Conservation (phyloP, 2,113 vertebrate genomes). For the Larimichthys polyactis region DNA sequence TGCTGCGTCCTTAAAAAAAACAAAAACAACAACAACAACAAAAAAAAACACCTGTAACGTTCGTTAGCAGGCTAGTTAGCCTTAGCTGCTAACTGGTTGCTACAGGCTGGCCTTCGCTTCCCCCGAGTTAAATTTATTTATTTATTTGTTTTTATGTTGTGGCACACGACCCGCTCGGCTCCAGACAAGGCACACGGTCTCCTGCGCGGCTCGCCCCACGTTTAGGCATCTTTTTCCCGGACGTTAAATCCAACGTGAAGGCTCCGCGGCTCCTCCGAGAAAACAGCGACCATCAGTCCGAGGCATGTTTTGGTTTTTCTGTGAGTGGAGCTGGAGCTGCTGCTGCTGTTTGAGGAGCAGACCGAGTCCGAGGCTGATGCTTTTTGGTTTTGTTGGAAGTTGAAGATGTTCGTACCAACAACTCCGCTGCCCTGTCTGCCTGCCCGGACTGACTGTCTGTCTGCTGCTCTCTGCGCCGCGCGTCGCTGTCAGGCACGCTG, state of each 20-base stretch:
- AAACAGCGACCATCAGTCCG: slow-evolving; percentile 31
- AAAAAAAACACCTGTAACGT: slow-evolving; percentile 71
- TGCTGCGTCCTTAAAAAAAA: slow-evolving; percentile 17
- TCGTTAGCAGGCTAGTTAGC: slow-evolving; percentile 68
- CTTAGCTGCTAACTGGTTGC: slow-evolving; percentile 61
- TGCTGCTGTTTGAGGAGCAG: slow-evolving; percentile 23
- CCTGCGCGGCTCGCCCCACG: slow-evolving; percentile 62
- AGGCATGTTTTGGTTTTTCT: slow-evolving; percentile 39
- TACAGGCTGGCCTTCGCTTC: slow-evolving; percentile 79
- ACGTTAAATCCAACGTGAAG: slow-evolving; percentile 50
- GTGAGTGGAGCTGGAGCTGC: slow-evolving; percentile 25
- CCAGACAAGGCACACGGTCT: slow-evolving; percentile 80
- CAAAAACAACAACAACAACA: no score
- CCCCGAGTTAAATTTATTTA: slow-evolving; percentile 2
- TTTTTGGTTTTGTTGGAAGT: slow-evolving; percentile 68
- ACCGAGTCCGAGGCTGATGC: slow-evolving; percentile 12
- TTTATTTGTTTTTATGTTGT: slow-evolving; percentile 58
- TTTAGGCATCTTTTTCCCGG: slow-evolving; percentile 72
- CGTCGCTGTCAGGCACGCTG: slow-evolving; percentile 62
- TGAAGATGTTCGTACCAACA: slow-evolving; percentile 76
- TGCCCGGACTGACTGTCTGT: neutral
- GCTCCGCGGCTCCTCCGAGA: neutral
- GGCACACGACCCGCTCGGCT: slow-evolving; percentile 78
- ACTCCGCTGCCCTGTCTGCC: slow-evolving; percentile 66
- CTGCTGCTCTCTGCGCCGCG: slow-evolving; percentile 48